Percentiles rank a stretch among this genome's conserved stretches.
These are phyloP conservation scores for Thymallus thymallus DNA, from an alignment of 2,113 vertebrate genomes.

Conservation along the genomic window DNA sequence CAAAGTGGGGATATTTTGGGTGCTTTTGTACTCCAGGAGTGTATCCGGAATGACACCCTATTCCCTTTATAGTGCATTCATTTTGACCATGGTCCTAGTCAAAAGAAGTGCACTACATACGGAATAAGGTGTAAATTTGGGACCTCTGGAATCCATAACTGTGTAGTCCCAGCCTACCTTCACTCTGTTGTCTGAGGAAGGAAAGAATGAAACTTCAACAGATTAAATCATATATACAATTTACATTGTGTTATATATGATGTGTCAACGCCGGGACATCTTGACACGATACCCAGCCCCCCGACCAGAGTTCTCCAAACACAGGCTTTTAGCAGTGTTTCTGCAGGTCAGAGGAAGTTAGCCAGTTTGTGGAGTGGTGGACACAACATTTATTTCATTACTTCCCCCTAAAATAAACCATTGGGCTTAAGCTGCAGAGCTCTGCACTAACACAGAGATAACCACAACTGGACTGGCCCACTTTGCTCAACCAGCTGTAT, in stretches of 20 bases:
- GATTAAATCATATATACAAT: slow-evolving; percentile 41
- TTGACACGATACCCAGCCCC: slow-evolving; percentile 6
- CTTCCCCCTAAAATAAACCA: slow-evolving; percentile 70
- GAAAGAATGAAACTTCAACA: slow-evolving; percentile 34
- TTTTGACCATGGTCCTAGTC: too few relatives aligned
- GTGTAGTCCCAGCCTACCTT: neutral
- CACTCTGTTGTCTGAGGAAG: slow-evolving; percentile 8
- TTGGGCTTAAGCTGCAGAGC: slow-evolving; percentile 1
- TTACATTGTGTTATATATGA: slow-evolving; percentile 45
- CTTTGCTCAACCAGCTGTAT: neutral
- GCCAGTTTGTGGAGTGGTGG: slow-evolving; percentile 7
- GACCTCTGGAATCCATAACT: neutral
- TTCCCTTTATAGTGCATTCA: too few relatives aligned
- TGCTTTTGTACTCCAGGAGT: neutral
- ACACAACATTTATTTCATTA: slow-evolving; percentile 62
- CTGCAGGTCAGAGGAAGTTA: slow-evolving; percentile 24
- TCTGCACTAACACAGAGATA: slow-evolving; percentile 30
- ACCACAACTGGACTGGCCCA: neutral
- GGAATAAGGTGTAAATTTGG: neutral
- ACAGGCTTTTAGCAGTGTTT: slow-evolving; percentile 36
- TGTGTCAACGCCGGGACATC: slow-evolving; percentile 36
- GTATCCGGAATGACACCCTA: too few relatives aligned
- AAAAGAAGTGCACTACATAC: too few relatives aligned
- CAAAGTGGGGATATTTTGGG: neutral
- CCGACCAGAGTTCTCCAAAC: slow-evolving; percentile 24